A percentile compares a stretch with the other conserved stretches of the same genome.
Conservation (phyloP, 1,140 invertebrate species). For the Orius laevigatus region DNA sequence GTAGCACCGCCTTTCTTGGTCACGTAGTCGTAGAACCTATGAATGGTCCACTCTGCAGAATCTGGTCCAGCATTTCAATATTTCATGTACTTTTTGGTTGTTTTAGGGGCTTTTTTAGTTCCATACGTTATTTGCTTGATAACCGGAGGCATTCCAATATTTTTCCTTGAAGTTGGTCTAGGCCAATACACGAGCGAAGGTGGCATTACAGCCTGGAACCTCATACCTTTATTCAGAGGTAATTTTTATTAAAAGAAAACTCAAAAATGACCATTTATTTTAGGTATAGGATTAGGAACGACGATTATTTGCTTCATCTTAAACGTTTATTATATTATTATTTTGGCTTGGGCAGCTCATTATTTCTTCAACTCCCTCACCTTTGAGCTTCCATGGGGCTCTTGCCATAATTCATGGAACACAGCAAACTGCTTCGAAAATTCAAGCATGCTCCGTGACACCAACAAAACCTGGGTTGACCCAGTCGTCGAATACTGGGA, state of each 20-base stretch:
- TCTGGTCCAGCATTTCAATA: no score
- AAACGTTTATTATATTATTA: conserved; percentile 38
- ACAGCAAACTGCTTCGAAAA: conserved; percentile 23
- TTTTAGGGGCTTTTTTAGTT: conserved; percentile 47
- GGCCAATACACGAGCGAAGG: conserved; percentile 72
- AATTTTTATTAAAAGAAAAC: conserved; percentile 12
- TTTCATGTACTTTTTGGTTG: background rate
- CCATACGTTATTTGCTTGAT: conserved; percentile 58
- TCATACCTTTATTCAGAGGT: conserved; percentile 35
- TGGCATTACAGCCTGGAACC: conserved; percentile 58
- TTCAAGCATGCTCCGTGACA: background rate
- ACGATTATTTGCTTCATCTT: conserved; percentile 39
- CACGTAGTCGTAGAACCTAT: no score
- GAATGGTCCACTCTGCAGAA: no score
- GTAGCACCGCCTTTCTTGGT: no score
- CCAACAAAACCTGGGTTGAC: conserved; percentile 18
- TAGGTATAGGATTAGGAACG: conserved; percentile 39
- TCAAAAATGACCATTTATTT: conserved; percentile 16
- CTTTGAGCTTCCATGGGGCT: conserved; percentile 35
- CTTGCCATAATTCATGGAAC: conserved; percentile 36
- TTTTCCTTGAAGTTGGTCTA: conserved; percentile 74
- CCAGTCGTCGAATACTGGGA: conserved; percentile 46
- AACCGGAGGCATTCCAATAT: conserved; percentile 70
- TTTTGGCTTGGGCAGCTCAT: conserved; percentile 39
- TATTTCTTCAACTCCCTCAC: conserved; percentile 39